Evolutionary conservation across 1,140 invertebrate species (phyloP).

Genomic region (Drosophila fuyamai): DNA sequence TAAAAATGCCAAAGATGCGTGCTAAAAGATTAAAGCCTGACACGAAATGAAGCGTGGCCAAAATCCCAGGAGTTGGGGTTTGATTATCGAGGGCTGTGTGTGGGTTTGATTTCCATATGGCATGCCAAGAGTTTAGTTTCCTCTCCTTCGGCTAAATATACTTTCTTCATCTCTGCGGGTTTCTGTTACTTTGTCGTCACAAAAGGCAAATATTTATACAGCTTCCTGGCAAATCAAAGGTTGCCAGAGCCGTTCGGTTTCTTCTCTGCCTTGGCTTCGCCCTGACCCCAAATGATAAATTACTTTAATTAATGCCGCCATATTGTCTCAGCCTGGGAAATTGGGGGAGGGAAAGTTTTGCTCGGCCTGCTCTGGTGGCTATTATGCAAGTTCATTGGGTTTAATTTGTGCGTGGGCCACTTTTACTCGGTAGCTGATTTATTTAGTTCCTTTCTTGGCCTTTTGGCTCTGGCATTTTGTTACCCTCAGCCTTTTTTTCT

Average conservation of each 20-base stretch:
- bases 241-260: slow-evolving; percentile 35
- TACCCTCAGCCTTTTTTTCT: slow-evolving; percentile 22
- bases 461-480: slow-evolving; percentile 64
- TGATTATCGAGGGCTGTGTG: slow-evolving; percentile 10
- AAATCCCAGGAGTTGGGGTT: slow-evolving; percentile 4
- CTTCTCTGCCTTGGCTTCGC: slow-evolving; percentile 41
- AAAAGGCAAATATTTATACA: slow-evolving; percentile 80
- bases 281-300: slow-evolving; percentile 81
- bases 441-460: slow-evolving; percentile 64
- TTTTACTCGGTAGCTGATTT: slow-evolving; percentile 58
- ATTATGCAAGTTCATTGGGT: slow-evolving; percentile 82
- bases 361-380: slow-evolving; percentile 21
- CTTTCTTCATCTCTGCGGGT: slow-evolving; percentile 11
- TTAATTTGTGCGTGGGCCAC: slow-evolving; percentile 75
- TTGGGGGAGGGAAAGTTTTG: slow-evolving; percentile 28
- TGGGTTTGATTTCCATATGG: slow-evolving; percentile 67
- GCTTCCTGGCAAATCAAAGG: slow-evolving; percentile 76
- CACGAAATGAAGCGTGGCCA: slow-evolving; percentile 74
- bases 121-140: slow-evolving; percentile 39
- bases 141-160: slow-evolving; percentile 13
- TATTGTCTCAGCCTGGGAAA: slow-evolving; percentile 63
- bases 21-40: slow-evolving; percentile 80
- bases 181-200: slow-evolving; percentile 46
- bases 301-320: slow-evolving; percentile 84
- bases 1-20: slow-evolving; percentile 82